Evolutionary conservation across 2,797 vertebrate species (phyloP).

Genomic region (Protonibea diacanthus): DNA sequence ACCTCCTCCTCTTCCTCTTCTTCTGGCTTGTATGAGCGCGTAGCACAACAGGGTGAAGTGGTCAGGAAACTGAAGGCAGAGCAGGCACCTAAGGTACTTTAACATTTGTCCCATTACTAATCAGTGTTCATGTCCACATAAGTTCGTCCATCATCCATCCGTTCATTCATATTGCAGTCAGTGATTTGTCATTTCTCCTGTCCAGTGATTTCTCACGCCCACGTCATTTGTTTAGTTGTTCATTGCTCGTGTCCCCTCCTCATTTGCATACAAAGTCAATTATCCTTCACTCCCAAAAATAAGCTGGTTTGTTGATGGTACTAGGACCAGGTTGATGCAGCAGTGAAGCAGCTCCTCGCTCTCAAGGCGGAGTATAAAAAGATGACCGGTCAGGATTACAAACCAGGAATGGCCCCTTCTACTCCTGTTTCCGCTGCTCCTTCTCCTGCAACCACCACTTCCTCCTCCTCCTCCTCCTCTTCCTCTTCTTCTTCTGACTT

Average conservation of each 20-base stretch:
- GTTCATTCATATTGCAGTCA: neutral
- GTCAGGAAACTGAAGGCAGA: conserved; percentile 92
- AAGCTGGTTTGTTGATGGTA: conserved; percentile 68
- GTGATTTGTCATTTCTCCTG: neutral
- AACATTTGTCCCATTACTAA: neutral
- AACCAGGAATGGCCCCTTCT: conserved; percentile 84
- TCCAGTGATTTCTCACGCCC: neutral
- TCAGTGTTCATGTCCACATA: conserved; percentile 2
- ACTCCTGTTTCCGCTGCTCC: conserved; percentile 47
- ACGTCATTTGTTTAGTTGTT: neutral
- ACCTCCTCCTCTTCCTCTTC: conserved; percentile 31
- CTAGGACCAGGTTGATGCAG: conserved; percentile 88
- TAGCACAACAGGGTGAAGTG: conserved; percentile 91
- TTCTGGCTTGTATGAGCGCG: conserved; percentile 78
- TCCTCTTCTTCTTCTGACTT: conserved; percentile 56
- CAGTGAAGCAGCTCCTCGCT: conserved; percentile 88
- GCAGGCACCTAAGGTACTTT: conserved; percentile 90
- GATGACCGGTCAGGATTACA: conserved; percentile 90
- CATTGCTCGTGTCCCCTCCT: neutral
- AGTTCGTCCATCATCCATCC: neutral
- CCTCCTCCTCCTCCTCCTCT: conserved; percentile 37
- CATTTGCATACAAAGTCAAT: conserved; percentile 44
- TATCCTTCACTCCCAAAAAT: conserved; percentile 12
- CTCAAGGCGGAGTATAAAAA: conserved; percentile 91
- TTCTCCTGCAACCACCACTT: conserved; percentile 16